Evolutionary conservation across 2,113 vertebrate genomes (phyloP).

Genomic region (Petrocephalus zakoni): DNA sequence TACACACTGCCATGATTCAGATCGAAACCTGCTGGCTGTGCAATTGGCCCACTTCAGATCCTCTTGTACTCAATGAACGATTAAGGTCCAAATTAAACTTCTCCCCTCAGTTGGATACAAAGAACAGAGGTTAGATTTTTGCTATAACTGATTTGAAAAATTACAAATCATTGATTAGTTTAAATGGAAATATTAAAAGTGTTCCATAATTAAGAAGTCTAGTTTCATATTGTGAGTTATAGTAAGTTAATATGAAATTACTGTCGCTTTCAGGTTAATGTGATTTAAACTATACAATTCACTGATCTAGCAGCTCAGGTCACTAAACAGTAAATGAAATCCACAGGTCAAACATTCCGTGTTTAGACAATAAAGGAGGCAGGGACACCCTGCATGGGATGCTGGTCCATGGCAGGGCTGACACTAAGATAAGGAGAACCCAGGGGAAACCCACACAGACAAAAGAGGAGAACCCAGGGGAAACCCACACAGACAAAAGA

Average conservation of each 20-base stretch:
- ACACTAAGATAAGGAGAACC: background rate
- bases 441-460: background rate
- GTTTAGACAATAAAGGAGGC: background rate
- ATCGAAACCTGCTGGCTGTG: background rate
- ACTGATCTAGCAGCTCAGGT: background rate
- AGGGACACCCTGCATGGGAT: background rate
- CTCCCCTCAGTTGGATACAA: background rate
- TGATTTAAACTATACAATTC: background rate
- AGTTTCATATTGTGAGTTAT: background rate
- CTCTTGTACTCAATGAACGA: background rate
- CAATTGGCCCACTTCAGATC: background rate
- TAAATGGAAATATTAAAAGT: background rate
- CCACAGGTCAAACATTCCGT: background rate
- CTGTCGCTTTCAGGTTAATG: background rate
- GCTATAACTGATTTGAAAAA: background rate
- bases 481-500: background rate
- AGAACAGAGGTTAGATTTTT: background rate
- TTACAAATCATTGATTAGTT: background rate
- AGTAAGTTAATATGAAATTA: no score
- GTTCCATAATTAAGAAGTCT: background rate
- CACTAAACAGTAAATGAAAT: background rate
- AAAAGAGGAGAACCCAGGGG: background rate
- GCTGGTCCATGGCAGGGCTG: background rate
- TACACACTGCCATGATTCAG: background rate
- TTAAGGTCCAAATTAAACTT: background rate